Evolutionary conservation across 2,113 vertebrate species (phyloP).

Genomic region (Psephotus haematonotus): DNA sequence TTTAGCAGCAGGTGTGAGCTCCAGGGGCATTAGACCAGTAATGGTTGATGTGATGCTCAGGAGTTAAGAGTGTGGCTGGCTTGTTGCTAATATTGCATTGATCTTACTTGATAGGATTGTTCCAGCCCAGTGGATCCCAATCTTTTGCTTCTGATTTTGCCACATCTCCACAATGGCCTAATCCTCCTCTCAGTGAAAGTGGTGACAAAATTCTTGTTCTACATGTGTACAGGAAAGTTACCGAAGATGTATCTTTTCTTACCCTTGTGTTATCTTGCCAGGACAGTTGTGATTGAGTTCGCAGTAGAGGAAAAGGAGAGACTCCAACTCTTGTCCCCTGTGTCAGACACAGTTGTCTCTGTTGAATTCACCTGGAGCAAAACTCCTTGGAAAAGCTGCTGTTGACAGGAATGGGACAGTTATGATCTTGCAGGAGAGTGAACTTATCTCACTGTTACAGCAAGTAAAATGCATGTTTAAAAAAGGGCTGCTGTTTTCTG

Average conservation of each 20-base stretch:
- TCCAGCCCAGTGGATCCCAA: neutral
- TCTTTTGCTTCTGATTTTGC: neutral
- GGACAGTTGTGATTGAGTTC: neutral
- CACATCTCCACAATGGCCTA: neutral
- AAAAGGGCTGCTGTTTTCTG: neutral
- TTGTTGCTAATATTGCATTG: neutral
- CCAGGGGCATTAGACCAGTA: neutral
- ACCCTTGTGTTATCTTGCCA: neutral
- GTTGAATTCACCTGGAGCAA: neutral
- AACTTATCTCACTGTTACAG: neutral
- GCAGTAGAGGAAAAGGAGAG: neutral
- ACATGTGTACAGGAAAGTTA: neutral
- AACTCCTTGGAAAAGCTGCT: neutral
- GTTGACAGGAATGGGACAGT: neutral
- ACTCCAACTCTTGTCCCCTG: neutral
- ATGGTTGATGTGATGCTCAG: neutral
- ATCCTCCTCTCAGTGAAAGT: neutral
- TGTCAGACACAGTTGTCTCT: neutral
- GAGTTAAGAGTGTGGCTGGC: neutral
- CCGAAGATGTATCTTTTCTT: neutral
- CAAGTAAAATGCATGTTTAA: neutral
- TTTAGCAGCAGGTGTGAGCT: neutral
- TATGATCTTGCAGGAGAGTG: neutral
- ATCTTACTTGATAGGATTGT: neutral
- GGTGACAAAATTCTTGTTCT: neutral